Evolutionary conservation across 35 echinoderm and acorn worm species (phyloP).

Genomic region (Ophioderma brevispina): DNA sequence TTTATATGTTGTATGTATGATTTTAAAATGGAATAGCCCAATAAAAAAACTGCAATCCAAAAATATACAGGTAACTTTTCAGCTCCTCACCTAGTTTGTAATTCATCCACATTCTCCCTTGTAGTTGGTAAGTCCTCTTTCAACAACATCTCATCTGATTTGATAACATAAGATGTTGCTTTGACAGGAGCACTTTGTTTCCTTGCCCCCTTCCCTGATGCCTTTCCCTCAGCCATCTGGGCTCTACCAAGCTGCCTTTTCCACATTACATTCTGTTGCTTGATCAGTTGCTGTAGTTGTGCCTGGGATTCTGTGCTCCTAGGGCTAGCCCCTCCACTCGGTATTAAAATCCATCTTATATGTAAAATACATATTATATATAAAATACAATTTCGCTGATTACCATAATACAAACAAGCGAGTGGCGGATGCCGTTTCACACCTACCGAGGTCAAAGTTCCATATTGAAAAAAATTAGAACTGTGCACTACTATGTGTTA

Average conservation of each 20-base stretch:
- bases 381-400: too few species aligned
- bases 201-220: slow-evolving; percentile 28
- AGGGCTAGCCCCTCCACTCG: slow-evolving; percentile 67
- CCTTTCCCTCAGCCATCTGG: slow-evolving; percentile 69
- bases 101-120: slow-evolving; percentile 69
- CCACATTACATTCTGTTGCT: slow-evolving; percentile 82
- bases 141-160: slow-evolving; percentile 67
- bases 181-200: neutral
- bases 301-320: slow-evolving; percentile 62
- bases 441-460: too few species aligned
- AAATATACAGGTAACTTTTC: too few species aligned
- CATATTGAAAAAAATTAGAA: too few species aligned
- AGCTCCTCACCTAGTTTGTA: slow-evolving; percentile 90
- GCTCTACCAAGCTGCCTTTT: slow-evolving; percentile 87
- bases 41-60: too few species aligned
- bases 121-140: slow-evolving; percentile 54
- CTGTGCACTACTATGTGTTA: too few species aligned
- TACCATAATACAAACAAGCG: too few species aligned
- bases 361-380: too few species aligned
- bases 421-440: too few species aligned
- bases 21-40: too few species aligned
- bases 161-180: neutral
- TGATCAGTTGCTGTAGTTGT: slow-evolving; percentile 49
- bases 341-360: too few species aligned
- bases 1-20: too few species aligned